These are phyloP conservation scores for Ceratitis capitata DNA, from an alignment of 1,140 invertebrate species.

Conservation along the genomic window DNA sequence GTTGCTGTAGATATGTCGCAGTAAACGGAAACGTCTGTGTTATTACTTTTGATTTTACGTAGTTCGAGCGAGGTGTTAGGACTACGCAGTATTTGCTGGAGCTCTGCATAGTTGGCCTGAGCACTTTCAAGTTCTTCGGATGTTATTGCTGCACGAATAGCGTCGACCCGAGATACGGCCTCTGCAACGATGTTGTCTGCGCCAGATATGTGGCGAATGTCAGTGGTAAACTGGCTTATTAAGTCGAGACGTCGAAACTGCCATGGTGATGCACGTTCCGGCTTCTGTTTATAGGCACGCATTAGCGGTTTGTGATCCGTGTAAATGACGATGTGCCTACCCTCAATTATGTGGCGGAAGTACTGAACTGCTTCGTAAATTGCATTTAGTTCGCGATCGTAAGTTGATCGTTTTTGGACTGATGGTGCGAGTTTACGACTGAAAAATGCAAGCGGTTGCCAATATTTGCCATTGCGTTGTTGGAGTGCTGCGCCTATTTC, in stretches of 20 bases:
- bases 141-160: background rate
- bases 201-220: slow-evolving; percentile 48
- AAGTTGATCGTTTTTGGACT: slow-evolving; percentile 48
- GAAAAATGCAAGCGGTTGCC: background rate
- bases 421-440: background rate
- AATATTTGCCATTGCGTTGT: slow-evolving; percentile 36
- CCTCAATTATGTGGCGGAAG: slow-evolving; percentile 57
- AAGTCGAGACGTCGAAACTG: slow-evolving; percentile 58
- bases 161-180: background rate
- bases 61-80: background rate
- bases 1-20: slow-evolving; percentile 42
- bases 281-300: slow-evolving; percentile 53
- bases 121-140: too few relatives aligned
- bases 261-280: slow-evolving; percentile 51
- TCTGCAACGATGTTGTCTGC: background rate
- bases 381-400: slow-evolving; percentile 58
- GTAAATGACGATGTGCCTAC: slow-evolving; percentile 54
- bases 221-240: slow-evolving; percentile 62
- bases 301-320: slow-evolving; percentile 65
- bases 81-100: background rate
- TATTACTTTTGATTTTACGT: background rate
- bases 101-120: too few relatives aligned
- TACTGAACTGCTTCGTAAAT: slow-evolving; percentile 51
- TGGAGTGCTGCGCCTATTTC: slow-evolving; percentile 53
- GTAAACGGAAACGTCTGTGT: slow-evolving; percentile 3